Evolutionary conservation across 2,113 vertebrate species (phyloP).

Genomic region (Marmota monax): DNA sequence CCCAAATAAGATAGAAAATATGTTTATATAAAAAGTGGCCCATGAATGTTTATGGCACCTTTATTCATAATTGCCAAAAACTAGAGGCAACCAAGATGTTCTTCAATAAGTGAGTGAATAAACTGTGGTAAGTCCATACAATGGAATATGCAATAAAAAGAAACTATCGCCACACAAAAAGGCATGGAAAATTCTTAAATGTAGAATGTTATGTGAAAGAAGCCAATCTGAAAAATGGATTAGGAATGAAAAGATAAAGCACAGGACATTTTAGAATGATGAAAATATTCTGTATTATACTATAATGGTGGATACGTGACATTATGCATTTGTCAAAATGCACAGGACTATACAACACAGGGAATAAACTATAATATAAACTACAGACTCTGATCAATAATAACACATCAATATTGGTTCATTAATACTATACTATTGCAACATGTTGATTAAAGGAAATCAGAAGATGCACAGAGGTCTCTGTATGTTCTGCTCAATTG

Average conservation of each 20-base stretch:
- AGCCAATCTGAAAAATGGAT: neutral
- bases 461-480: neutral
- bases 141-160: neutral
- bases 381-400: constrained; percentile 17
- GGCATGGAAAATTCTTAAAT: neutral
- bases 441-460: constrained; percentile 14
- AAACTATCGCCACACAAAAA: constrained; percentile 9
- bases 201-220: constrained; percentile 1
- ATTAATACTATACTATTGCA: neutral
- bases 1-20: constrained; percentile 33
- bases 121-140: neutral
- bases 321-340: constrained; percentile 3
- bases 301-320: neutral
- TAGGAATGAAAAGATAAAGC: neutral
- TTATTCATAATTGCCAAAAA: constrained; percentile 24
- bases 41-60: neutral
- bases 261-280: neutral
- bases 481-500: neutral
- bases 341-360: neutral
- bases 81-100: constrained; percentile 29
- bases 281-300: neutral
- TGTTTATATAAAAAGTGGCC: neutral
- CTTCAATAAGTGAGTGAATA: constrained; percentile 17
- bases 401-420: constrained; percentile 1
- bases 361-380: constrained; percentile 35